phyloP scores from a whole-genome alignment of 2,113 vertebrate species.

The Nerophis lumbriciformis region DNA sequence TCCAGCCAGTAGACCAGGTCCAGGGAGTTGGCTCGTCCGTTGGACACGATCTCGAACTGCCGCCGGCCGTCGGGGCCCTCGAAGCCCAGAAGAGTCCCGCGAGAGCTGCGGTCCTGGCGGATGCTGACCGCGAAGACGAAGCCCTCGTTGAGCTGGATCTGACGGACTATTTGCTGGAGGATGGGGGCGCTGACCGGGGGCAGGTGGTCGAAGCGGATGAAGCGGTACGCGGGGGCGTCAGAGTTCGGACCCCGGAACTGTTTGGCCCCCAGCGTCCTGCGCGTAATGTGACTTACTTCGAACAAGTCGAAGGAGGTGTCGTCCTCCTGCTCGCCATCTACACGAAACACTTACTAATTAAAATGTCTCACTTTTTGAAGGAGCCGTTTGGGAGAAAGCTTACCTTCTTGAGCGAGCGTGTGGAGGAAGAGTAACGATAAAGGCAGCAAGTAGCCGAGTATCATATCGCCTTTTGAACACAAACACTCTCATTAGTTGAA shows the following conservation, averaged over 20 bases:
- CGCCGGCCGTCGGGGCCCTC: conserved; percentile 76
- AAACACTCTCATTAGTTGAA: conserved; percentile 20
- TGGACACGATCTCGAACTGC: conserved; percentile 91
- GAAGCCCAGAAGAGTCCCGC: conserved; percentile 84
- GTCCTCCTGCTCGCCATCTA: conserved; percentile 81
- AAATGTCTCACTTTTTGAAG: too few relatives aligned
- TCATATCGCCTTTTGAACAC: conserved; percentile 76
- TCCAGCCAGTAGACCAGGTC: conserved; percentile 88
- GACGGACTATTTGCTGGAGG: conserved; percentile 75
- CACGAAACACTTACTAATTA: neutral
- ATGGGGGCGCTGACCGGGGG: conserved; percentile 77
- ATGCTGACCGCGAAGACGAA: conserved; percentile 86
- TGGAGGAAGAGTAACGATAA: conserved; percentile 70
- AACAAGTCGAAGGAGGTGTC: conserved; percentile 85
- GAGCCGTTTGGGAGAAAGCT: conserved; percentile 16
- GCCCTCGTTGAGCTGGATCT: conserved; percentile 81
- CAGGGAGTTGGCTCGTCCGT: conserved; percentile 87
- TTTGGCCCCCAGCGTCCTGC: conserved; percentile 90
- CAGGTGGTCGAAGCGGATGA: conserved; percentile 92
- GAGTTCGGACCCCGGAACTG: conserved; percentile 86
- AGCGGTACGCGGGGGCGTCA: conserved; percentile 79
- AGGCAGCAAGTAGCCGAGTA: conserved; percentile 73
- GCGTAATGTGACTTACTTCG: conserved; percentile 84
- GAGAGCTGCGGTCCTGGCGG: conserved; percentile 83
- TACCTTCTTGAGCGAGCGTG: conserved; percentile 74